Evolutionary conservation across 1,140 invertebrate genomes (phyloP).

Genomic region (Penaeus japonicus): DNA sequence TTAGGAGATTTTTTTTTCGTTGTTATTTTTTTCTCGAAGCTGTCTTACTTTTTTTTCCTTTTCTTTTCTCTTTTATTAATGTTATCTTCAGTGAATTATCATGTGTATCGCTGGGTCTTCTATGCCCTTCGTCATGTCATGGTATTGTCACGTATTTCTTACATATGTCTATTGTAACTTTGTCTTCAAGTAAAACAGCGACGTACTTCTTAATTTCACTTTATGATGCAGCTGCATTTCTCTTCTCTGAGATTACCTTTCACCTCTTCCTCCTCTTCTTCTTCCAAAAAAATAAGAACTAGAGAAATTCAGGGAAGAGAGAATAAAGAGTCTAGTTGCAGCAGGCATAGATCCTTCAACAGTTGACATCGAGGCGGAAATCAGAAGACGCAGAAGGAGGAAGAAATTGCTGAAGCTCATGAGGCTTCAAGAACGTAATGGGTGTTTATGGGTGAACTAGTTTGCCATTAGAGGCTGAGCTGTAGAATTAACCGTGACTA

Average conservation of each 20-base stretch:
- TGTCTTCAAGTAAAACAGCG: too few relatives aligned
- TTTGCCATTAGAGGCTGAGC: too few relatives aligned
- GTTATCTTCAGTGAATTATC: too few relatives aligned
- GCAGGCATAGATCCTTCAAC: slow-evolving; percentile 36
- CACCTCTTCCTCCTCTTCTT: neutral
- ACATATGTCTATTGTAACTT: too few relatives aligned
- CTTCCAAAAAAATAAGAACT: slow-evolving; percentile 35
- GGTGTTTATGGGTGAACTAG: neutral
- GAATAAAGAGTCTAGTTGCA: slow-evolving; percentile 27
- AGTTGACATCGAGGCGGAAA: slow-evolving; percentile 43
- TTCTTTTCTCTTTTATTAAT: too few relatives aligned
- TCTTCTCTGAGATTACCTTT: neutral
- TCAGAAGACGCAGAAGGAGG: slow-evolving; percentile 20
- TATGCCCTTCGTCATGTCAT: too few relatives aligned
- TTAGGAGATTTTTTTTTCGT: neutral
- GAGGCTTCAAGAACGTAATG: slow-evolving; percentile 38
- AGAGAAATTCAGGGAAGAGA: slow-evolving; percentile 38
- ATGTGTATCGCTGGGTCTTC: too few relatives aligned
- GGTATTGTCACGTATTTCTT: too few relatives aligned
- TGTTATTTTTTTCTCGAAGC: neutral
- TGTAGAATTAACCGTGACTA: too few relatives aligned
- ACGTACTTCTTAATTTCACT: too few relatives aligned
- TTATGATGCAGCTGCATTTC: too few relatives aligned
- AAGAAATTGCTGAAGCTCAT: slow-evolving; percentile 34
- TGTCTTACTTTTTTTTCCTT: neutral